Evolutionary conservation across 92 coral and sea anemone genomes (phyloP), one percentile per base, ranked within the genome.

Genomic region (Micromussa lordhowensis): DNA sequence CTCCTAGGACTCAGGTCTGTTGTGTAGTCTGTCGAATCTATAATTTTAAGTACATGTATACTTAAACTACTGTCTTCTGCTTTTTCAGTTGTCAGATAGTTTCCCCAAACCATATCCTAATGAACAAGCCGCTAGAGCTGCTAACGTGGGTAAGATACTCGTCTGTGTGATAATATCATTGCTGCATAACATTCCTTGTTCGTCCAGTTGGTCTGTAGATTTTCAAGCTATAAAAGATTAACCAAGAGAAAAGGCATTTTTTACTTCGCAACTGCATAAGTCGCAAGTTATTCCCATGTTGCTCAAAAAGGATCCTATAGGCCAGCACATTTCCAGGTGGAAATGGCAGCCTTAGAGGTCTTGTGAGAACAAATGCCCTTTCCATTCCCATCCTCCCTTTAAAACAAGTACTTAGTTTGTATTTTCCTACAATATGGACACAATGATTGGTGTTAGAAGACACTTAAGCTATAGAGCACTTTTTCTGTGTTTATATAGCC

Each of bases 71-170:
- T 17, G 24, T 53, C 73, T 74, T 71, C 10, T 54, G 5, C 59
- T 81, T 30, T 85, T 79, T 24, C 40, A 97, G 99, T 95, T 96
- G 13, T 95, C 98, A 77, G 99, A 97, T 69, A 17, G 68, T 78
- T 85, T 97, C 38, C 99, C 99, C 28, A 70, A 91, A 38, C 99
- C 99, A 15, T 97, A 97, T 84, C 82, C 95, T 1, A 97, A 97
- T 85, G 99, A 97, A 75, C 98, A 97, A 78, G 99, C 99, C 83
- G 99, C 99, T 1, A 92, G 99, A 81, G 98, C 98, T 79, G 99
- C 99, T 36, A 97, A 97, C 85, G 92, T 89, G 74, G 99, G 99
- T 97, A 89, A 73, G 91, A 29, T n/a, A n/a, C n/a, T n/a, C n/a
- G n/a, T n/a, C n/a, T n/a, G n/a, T n/a, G n/a, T n/a, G n/a, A n/a